Percentiles rank a stretch among this genome's conserved stretches.
Evolutionary conservation across 53 echinoderm and acorn worm genomes (phyloP).

Genomic region (Paracentrotus lividus): DNA sequence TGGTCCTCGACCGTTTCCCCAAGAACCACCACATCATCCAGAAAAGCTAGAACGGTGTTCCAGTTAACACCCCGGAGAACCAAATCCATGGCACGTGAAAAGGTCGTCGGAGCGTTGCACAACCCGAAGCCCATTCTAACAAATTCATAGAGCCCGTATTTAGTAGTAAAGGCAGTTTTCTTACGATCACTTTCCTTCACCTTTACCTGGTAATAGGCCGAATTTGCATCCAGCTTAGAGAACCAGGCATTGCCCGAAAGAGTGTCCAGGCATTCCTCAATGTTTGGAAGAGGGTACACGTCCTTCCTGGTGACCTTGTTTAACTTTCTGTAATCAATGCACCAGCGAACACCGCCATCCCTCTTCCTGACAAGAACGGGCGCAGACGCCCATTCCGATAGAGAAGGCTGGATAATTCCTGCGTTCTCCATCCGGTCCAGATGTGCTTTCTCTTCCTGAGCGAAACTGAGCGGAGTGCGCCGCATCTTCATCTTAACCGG

Average conservation of each 20-base stretch:
- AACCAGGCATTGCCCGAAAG: conserved; percentile 74
- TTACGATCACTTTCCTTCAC: conserved; percentile 61
- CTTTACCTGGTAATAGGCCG: conserved; percentile 76
- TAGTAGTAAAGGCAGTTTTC: conserved; percentile 76
- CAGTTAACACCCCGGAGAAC: conserved; percentile 70
- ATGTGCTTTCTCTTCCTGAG: conserved; percentile 17
- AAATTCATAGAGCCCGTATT: conserved; percentile 72
- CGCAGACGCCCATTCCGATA: conserved; percentile 49
- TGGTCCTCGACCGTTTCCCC: conserved; percentile 63
- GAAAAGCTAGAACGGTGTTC: conserved; percentile 69
- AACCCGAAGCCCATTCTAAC: too few relatives aligned
- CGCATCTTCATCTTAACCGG: conserved; percentile 50
- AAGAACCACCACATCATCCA: conserved; percentile 72
- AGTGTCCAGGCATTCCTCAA: conserved; percentile 76
- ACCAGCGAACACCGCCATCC: conserved; percentile 71
- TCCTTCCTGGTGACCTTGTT: conserved; percentile 73
- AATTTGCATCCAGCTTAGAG: conserved; percentile 72
- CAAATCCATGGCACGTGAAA: conserved; percentile 72
- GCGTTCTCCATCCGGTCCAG: not conserved
- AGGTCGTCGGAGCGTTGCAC: too few relatives aligned
- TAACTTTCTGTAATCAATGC: conserved; percentile 69
- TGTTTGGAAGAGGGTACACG: too few relatives aligned
- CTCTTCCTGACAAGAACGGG: conserved; percentile 61
- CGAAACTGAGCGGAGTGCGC: conserved; percentile 57
- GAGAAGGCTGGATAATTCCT: conserved; percentile 59